Evolutionary conservation across 2,113 vertebrate species (phyloP).

Genomic region (Charina bottae): DNA sequence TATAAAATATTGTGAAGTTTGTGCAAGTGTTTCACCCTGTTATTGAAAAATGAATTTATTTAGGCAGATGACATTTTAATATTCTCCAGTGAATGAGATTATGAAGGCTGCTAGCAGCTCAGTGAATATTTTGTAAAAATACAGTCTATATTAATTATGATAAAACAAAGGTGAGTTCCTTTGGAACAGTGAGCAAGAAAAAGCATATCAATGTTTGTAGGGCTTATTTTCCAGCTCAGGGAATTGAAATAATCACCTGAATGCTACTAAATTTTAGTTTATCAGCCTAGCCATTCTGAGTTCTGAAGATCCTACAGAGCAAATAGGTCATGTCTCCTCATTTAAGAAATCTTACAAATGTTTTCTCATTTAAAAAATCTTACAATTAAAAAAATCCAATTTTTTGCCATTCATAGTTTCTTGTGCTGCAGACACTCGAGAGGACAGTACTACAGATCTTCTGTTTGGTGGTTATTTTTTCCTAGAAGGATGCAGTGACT

Average conservation of each 20-base stretch:
- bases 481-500: not conserved
- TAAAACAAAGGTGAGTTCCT: not conserved
- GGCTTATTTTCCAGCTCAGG: not conserved
- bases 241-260: not conserved
- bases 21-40: not conserved
- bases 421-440: not conserved
- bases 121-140: not conserved
- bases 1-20: not conserved
- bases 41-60: not conserved
- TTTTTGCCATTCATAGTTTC: not conserved
- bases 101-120: not conserved
- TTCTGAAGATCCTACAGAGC: not conserved
- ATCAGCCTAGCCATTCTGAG: not conserved
- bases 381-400: not conserved
- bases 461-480: not conserved
- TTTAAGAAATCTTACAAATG: not conserved
- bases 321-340: not conserved
- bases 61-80: not conserved
- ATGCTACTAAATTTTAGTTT: not conserved
- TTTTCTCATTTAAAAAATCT: not conserved
- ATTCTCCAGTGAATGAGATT: not conserved
- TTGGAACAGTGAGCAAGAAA: not conserved
- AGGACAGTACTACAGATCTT: not conserved
- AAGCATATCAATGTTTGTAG: not conserved
- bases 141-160: not conserved